phyloP scores from a whole-genome alignment of 1,140 invertebrate genomes.

The Euglossa dilemma region DNA sequence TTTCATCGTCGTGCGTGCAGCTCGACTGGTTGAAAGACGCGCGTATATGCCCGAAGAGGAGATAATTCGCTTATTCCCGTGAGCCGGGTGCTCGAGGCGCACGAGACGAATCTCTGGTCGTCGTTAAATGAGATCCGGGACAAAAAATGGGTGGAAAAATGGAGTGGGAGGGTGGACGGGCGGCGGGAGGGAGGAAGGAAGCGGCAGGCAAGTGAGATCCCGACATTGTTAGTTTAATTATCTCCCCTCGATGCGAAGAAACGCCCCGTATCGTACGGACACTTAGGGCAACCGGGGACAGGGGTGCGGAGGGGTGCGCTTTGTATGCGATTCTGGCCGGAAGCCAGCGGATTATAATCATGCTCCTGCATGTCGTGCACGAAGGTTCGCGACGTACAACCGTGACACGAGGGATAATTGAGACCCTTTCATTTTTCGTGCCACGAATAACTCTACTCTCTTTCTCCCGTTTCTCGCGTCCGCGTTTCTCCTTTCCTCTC shows the following conservation, averaged over 20 bases:
- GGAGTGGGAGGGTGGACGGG: too few species aligned
- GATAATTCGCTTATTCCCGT: slow-evolving; percentile 51
- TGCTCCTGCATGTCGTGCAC: slow-evolving; percentile 45
- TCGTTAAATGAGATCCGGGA: slow-evolving; percentile 49
- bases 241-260: slow-evolving; percentile 52
- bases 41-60: too few species aligned
- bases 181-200: background rate
- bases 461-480: too few species aligned
- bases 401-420: slow-evolving; percentile 39
- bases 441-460: background rate
- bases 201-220: background rate
- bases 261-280: slow-evolving; percentile 33
- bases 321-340: slow-evolving; percentile 58
- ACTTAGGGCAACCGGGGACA: background rate
- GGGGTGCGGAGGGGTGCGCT: background rate
- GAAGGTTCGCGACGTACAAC: slow-evolving; percentile 33
- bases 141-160: background rate
- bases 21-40: background rate
- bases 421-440: background rate
- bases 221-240: slow-evolving; percentile 71
- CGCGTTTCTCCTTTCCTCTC: too few species aligned
- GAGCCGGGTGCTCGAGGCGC: slow-evolving; percentile 18
- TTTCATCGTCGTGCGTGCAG: too few species aligned
- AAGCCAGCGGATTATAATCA: slow-evolving; percentile 60
- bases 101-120: slow-evolving; percentile 38